Base-by-base conservation (phyloP, 1,140 invertebrate genomes). In the Oreohelix idahoensis region DNA sequence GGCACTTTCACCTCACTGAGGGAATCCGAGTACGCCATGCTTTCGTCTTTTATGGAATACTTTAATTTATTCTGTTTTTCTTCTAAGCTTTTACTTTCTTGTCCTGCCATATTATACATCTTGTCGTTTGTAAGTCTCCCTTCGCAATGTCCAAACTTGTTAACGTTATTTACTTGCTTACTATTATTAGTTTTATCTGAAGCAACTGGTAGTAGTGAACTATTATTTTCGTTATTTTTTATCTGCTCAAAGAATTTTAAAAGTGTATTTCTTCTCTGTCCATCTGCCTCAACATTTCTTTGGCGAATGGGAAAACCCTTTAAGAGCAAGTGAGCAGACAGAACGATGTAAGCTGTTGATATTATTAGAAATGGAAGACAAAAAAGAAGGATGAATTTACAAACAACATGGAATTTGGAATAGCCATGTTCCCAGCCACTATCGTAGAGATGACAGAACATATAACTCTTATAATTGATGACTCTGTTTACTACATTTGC, bases 331-430 rank as follows among this genome's bases (percentile, higher is more conserved):
- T 97, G 96, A 0, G 95, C 93, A 0, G 97, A 96, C 95, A 98
- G 98, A 69, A 96, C 92, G 13, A 95, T 93, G 92, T 98, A 98
- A 93, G 97, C 98, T 32, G 95, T 92, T 0, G 95, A 95, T 82
- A 98, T 97, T 26, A 97, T 94, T 1, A 94, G 93, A 38, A 98
- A 93, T 0, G 97, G 97, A 45, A 97, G 91, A 0, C 95, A 94
- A 92, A 97, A 98, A 89, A 97, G 96, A 26, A 97, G 93, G 23
- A 97, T 91, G 89, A 97, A 97, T 70, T 95, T 95, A 51, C 95
- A 91, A 83, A 96, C 90, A 0, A 97, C 94, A 91, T 96, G 94
- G 0, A 93, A 90, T 86, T 95, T 94, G 0, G 96, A 94, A 90
- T 97, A 98, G 0, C 39, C 42, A 36, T 79, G 36, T 10, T 84